A percentile compares a stretch with the other conserved stretches of the same genome.
phyloP scores from a whole-genome alignment of 2,888 invertebrate genomes.

The Pseudococcus longispinus region DNA sequence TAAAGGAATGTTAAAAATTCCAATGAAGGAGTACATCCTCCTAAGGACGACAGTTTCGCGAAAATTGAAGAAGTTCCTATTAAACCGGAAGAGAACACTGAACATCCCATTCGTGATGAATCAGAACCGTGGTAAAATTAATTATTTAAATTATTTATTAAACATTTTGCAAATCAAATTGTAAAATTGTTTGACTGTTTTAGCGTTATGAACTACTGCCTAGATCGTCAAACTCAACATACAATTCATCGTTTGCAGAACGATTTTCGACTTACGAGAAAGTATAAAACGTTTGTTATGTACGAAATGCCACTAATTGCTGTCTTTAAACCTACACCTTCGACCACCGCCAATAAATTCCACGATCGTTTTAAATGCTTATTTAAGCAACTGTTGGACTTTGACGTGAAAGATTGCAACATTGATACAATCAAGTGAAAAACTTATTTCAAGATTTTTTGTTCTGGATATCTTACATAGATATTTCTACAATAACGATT shows the following conservation, averaged over 20 bases:
- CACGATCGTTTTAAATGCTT: constrained; percentile 26
- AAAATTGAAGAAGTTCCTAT: neutral
- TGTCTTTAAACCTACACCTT: neutral
- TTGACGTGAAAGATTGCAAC: neutral
- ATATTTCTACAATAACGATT: too few relatives aligned
- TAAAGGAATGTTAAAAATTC: neutral
- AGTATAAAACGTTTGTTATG: neutral
- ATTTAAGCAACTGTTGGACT: neutral
- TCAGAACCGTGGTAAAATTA: neutral
- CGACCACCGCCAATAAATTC: neutral
- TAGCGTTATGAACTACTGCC: neutral
- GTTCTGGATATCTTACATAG: too few relatives aligned
- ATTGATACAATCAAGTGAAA: neutral
- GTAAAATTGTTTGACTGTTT: neutral
- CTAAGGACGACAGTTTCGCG: neutral
- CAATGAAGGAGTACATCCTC: neutral
- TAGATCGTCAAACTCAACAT: neutral
- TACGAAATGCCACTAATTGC: neutral
- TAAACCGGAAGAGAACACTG: neutral
- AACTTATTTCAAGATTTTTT: neutral
- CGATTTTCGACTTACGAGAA: neutral
- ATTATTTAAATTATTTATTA: neutral
- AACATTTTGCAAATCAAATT: neutral
- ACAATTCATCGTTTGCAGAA: neutral
- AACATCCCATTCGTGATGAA: neutral